These are phyloP conservation scores for Tyria jacobaeae DNA, from an alignment of 2,888 invertebrate species.

Conservation along the genomic window DNA sequence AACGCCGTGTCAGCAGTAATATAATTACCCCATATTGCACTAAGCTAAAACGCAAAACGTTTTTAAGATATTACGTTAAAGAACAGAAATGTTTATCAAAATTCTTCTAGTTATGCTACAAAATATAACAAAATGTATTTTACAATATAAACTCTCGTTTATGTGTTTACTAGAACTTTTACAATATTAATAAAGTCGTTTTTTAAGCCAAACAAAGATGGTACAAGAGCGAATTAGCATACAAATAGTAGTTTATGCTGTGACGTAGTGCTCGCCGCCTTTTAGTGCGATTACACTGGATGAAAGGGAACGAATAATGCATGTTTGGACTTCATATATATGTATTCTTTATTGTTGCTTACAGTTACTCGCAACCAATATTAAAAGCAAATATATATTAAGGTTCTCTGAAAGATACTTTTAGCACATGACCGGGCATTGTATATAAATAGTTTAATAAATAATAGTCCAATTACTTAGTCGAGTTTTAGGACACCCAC, in stretches of 20 bases:
- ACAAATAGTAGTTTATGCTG: conserved; percentile 63
- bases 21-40: no score
- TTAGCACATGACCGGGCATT: no score
- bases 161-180: conserved; percentile 34
- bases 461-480: no score
- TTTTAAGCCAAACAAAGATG: conserved; percentile 55
- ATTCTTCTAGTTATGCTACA: not conserved
- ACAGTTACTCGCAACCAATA: not conserved
- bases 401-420: no score
- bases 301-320: conserved; percentile 41
- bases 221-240: conserved; percentile 65
- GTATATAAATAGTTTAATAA: no score
- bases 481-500: no score
- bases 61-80: not conserved
- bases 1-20: no score
- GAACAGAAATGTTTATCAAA: not conserved
- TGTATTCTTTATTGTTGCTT: conserved; percentile 9
- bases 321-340: conserved; percentile 25
- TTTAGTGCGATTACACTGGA: conserved; percentile 68
- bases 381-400: not conserved
- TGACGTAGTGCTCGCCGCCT: conserved; percentile 59
- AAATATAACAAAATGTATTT: not conserved
- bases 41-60: no score
- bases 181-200: conserved; percentile 48
- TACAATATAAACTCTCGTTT: conserved; percentile 20